Conservation (phyloP, 2,888 invertebrate species). For the Prosapia bicincta region DNA sequence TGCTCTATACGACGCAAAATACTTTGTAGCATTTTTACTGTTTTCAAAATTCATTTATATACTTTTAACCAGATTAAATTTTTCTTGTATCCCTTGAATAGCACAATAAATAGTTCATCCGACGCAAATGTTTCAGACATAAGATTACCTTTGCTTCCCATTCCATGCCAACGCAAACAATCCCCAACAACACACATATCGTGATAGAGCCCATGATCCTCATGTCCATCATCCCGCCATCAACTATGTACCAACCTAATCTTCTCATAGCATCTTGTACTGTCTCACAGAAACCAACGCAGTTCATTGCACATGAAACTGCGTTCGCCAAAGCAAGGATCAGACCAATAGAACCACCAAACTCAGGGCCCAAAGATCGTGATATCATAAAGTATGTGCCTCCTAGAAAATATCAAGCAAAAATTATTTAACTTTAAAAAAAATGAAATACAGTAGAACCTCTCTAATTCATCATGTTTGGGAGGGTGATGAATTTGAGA, state of each 20-base stretch:
- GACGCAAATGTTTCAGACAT: too few relatives aligned
- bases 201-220: slow-evolving; percentile 84
- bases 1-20: too few relatives aligned
- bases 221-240: slow-evolving; percentile 66
- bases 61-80: too few relatives aligned
- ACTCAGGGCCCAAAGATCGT: slow-evolving; percentile 93
- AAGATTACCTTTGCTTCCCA: slow-evolving; percentile 92
- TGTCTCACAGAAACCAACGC: slow-evolving; percentile 95
- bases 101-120: too few relatives aligned
- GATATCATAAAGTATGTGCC: slow-evolving; percentile 99
- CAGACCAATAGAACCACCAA: slow-evolving; percentile 92
- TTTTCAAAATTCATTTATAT: too few relatives aligned
- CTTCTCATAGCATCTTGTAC: slow-evolving; percentile 61
- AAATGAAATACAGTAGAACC: too few relatives aligned
- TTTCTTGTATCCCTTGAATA: too few relatives aligned
- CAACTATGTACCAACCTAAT: slow-evolving; percentile 58
- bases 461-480: too few relatives aligned
- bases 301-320: slow-evolving; percentile 95
- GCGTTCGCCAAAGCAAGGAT: slow-evolving; percentile 97
- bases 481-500: too few relatives aligned
- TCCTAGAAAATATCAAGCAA: slow-evolving; percentile 56
- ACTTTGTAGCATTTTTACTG: too few relatives aligned
- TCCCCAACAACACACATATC: slow-evolving; percentile 73
- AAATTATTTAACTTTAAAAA: too few relatives aligned
- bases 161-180: slow-evolving; percentile 94